phyloP scores from a whole-genome alignment of 2,888 invertebrate species.

The Ennomos quercinarius region DNA sequence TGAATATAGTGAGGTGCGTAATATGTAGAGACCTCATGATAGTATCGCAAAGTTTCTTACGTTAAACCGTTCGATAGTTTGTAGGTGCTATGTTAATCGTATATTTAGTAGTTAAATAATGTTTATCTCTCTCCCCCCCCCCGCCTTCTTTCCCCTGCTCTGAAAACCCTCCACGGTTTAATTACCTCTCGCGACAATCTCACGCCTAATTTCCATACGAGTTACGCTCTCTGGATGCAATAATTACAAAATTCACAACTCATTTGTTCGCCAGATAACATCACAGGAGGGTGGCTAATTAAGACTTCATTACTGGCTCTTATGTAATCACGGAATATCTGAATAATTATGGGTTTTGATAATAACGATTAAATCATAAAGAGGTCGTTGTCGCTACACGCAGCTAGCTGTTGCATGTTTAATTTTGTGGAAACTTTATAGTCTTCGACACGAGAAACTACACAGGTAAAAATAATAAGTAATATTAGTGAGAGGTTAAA shows the following conservation, averaged over 20 bases:
- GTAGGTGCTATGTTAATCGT: too few species aligned
- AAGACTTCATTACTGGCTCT: constrained; percentile 60
- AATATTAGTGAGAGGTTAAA: constrained; percentile 6
- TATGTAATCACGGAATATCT: constrained; percentile 64
- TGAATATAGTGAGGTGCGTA: too few species aligned
- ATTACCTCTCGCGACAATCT: constrained; percentile 30
- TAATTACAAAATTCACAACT: constrained; percentile 71
- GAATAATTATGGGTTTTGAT: constrained; percentile 55
- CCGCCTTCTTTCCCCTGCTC: background rate
- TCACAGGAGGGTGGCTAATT: constrained; percentile 60
- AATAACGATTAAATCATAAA: constrained; percentile 48
- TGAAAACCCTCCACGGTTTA: constrained; percentile 2
- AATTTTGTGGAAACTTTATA: constrained; percentile 44
- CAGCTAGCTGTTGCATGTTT: constrained; percentile 41
- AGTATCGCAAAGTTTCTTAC: too few species aligned
- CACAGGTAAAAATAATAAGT: constrained; percentile 15
- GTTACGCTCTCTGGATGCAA: constrained; percentile 65
- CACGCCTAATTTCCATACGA: constrained; percentile 40
- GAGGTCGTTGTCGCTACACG: constrained; percentile 44
- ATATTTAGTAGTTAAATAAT: too few species aligned
- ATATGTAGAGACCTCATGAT: too few species aligned
- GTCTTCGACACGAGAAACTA: constrained; percentile 39
- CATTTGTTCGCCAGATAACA: constrained; percentile 65
- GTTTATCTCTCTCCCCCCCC: too few species aligned
- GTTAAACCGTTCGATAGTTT: too few species aligned